phyloP scores from a whole-genome alignment of 2,797 vertebrate species.

The Enteromius fasciolatus region DNA sequence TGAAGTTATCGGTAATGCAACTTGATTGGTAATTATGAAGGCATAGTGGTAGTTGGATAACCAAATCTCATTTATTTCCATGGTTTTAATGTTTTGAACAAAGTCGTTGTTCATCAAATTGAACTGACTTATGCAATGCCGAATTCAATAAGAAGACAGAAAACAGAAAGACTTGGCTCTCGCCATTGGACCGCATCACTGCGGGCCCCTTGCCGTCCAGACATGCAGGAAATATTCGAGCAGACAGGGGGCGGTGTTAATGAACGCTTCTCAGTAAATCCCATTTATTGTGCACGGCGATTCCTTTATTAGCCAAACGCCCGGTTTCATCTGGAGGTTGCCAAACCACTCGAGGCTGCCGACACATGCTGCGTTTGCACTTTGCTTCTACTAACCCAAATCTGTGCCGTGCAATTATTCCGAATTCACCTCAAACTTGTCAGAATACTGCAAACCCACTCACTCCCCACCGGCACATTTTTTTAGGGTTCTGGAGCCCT shows the following conservation, averaged over 20 bases:
- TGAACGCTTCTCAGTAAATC: slow-evolving; percentile 39
- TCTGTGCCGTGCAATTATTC: slow-evolving; percentile 60
- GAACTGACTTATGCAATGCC: slow-evolving; percentile 1
- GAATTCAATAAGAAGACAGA: slow-evolving; percentile 42
- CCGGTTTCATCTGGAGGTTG: slow-evolving; percentile 6
- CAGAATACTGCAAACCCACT: slow-evolving; percentile 48
- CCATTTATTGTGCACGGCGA: slow-evolving; percentile 39
- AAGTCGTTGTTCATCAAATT: slow-evolving; percentile 13
- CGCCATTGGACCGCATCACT: slow-evolving; percentile 37
- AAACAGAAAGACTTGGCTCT: slow-evolving; percentile 24
- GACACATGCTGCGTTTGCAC: slow-evolving; percentile 25
- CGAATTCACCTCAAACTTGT: slow-evolving; percentile 38
- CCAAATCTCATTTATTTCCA: background rate
- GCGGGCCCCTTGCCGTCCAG: slow-evolving; percentile 12
- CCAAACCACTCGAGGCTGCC: slow-evolving; percentile 10
- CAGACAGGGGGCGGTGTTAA: slow-evolving; percentile 22
- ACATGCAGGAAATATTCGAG: slow-evolving; percentile 38
- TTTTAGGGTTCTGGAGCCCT: slow-evolving; percentile 60
- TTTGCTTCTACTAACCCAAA: slow-evolving; percentile 63
- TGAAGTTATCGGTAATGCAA: slow-evolving; percentile 5
- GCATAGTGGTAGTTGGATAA: slow-evolving; percentile 1
- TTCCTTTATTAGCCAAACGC: slow-evolving; percentile 33
- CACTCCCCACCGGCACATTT: slow-evolving; percentile 45
- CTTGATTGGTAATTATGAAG: background rate
- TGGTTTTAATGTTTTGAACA: slow-evolving; percentile 4